Conservation (phyloP, 2,888 invertebrate species). For the Pterostichus niger region DNA sequence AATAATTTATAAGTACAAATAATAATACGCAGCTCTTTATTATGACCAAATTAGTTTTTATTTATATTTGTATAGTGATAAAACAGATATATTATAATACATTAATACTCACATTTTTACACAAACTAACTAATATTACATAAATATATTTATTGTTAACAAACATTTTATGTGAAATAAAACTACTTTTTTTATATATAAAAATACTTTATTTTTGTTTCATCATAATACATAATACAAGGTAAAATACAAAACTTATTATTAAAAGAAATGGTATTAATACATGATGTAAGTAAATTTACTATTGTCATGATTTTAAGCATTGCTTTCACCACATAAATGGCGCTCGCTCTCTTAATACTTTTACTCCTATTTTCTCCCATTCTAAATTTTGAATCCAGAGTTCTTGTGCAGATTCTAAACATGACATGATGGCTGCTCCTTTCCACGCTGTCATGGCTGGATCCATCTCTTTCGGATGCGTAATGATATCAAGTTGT, state of each 20-base stretch:
- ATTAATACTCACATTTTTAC: constrained; percentile 1
- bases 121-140: background rate
- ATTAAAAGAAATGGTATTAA: too few species aligned
- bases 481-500: constrained; percentile 92
- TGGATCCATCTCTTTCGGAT: constrained; percentile 95
- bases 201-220: background rate
- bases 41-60: background rate
- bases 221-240: background rate
- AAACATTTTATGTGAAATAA: background rate
- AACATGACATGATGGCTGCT: constrained; percentile 93
- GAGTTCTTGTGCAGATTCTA: constrained; percentile 95
- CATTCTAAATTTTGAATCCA: constrained; percentile 94
- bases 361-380: constrained; percentile 90
- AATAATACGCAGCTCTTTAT: constrained; percentile 22
- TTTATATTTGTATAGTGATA: background rate
- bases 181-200: background rate
- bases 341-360: constrained; percentile 93
- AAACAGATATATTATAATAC: background rate
- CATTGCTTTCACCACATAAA: constrained; percentile 86
- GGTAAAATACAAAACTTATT: background rate
- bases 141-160: constrained; percentile 13
- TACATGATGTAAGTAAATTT: too few species aligned
- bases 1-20: constrained; percentile 49
- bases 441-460: constrained; percentile 96
- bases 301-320: too few species aligned